Conservation (phyloP, 2,113 vertebrate species). For the Otocyon megalotis region DNA sequence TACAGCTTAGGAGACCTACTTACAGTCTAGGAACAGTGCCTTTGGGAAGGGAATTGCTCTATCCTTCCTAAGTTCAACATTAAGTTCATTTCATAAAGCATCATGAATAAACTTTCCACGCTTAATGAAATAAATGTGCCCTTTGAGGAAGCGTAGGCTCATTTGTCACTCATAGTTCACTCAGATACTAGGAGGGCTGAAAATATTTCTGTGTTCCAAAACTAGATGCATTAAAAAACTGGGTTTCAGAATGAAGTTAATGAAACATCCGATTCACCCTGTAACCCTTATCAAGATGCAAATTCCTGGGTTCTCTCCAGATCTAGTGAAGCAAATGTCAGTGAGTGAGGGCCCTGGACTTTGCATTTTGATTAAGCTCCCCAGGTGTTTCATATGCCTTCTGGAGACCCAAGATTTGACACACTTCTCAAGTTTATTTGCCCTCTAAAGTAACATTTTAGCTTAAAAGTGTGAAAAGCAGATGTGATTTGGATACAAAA, state of each 20-base stretch:
- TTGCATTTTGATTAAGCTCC: neutral
- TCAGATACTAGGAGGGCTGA: neutral
- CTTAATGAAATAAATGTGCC: conserved; percentile 41
- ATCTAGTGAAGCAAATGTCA: neutral
- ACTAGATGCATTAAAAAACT: neutral
- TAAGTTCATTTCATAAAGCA: conserved; percentile 60
- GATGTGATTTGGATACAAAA: neutral
- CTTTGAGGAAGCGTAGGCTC: neutral
- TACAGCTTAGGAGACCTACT: neutral
- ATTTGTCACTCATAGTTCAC: conserved; percentile 3
- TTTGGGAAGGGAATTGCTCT: conserved; percentile 9
- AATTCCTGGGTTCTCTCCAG: neutral
- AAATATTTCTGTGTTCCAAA: neutral
- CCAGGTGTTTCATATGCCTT: neutral
- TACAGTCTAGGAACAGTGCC: neutral
- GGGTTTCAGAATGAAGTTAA: neutral
- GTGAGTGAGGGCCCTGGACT: neutral
- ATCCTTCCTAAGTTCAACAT: neutral
- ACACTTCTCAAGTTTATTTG: neutral
- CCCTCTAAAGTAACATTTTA: neutral
- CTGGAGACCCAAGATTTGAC: neutral
- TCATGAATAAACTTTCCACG: conserved; percentile 31
- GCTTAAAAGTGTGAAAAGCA: neutral
- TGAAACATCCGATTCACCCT: neutral
- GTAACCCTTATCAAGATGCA: neutral